Evolutionary conservation across 2,888 invertebrate genomes (phyloP), one percentile per base, ranked within the genome.

Genomic region (Dynastes grantii): DNA sequence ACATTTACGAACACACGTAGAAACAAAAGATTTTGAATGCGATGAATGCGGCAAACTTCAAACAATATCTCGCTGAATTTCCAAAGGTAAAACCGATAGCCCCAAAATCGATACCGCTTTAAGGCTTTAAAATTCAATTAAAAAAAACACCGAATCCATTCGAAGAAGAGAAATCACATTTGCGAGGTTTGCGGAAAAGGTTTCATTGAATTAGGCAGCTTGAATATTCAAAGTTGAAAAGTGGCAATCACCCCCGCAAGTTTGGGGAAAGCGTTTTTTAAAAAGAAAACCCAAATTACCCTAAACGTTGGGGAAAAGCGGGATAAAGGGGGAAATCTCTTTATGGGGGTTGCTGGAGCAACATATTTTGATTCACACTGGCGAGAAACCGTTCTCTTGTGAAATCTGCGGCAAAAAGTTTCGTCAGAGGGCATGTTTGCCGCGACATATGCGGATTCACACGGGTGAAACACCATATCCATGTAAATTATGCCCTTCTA

Each of bases 151-250:
- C 13, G 8, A 11, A 61, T 58, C 6, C 73, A 73, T 45, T 9
- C 16, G 2, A 61, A 73, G 1, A 61, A 61, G 6, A 58, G 22
- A 8, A 37, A 73, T 1, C 16, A 40, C 22, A 27, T 73, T 11
- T 73, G 73, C 40, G 73, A 73, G 11, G 16, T 37, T 1, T 73
- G 73, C 40, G 73, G 73, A 2, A 73, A 73, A 27, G 22, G 40
- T 22, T 73, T 73, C n/a, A 6, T 73, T 9, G 40, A 58, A 16
- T 37, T 22, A 8, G 22, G 16, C 1, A 8, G 40, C 22, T 40
- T 73, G 27, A 61, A 4, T 3, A 58, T 22, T 3, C 73, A 73
- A 73, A 58, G 58, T 13, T 16, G 22, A n/a, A n/a, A n/a, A n/a
- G n/a, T n/a, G n/a, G n/a, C n/a, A n/a, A n/a, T n/a, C n/a, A n/a